These are phyloP conservation scores for Chironomus riparius DNA, from an alignment of 2,888 invertebrate species.

Conservation along the genomic window DNA sequence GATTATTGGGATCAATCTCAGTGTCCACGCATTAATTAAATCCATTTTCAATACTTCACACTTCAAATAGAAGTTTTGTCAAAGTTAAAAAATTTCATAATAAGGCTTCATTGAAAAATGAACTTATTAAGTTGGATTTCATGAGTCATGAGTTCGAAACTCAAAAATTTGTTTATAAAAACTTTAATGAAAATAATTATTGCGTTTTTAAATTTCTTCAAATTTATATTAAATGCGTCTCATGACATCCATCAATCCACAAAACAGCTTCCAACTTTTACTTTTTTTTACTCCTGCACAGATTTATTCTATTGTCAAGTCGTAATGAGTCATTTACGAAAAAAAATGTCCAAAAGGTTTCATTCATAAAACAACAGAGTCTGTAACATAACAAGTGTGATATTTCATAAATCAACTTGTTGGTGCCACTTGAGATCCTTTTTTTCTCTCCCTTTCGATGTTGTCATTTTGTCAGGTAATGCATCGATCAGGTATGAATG, in stretches of 20 bases:
- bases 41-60: no score
- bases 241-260: neutral
- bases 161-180: no score
- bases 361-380: neutral
- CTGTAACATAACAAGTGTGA: constrained; percentile 13
- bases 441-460: neutral
- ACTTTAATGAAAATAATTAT: no score
- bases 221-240: no score
- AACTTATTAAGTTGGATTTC: no score
- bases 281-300: neutral
- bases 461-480: constrained; percentile 1
- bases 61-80: no score
- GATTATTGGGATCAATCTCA: no score
- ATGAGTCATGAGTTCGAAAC: no score
- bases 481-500: neutral
- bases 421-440: constrained; percentile 21
- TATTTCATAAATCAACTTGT: constrained; percentile 23
- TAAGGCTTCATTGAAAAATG: no score
- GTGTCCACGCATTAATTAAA: no score
- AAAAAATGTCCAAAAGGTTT: neutral
- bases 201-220: no score
- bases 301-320: neutral
- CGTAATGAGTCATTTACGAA: constrained; percentile 16
- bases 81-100: no score
- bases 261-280: neutral